phyloP scores from a whole-genome alignment of 1,140 invertebrate genomes.

The Charaxes varanes region DNA sequence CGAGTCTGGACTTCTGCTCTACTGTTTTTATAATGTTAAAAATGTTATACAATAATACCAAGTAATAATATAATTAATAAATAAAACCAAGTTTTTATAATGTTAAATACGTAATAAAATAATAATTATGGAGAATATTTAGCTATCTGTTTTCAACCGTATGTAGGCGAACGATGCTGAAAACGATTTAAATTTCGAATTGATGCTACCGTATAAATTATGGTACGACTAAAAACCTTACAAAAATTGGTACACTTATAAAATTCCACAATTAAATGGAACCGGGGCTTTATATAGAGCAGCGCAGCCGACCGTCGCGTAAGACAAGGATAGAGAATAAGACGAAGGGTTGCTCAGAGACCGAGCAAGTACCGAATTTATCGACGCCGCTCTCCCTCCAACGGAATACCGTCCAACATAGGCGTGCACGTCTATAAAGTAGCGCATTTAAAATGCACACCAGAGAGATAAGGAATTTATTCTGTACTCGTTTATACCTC shows the following conservation, averaged over 20 bases:
- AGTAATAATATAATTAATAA: no score
- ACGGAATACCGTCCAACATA: conserved; percentile 54
- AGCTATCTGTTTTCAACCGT: no score
- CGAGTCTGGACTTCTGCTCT: no score
- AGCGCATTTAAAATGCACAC: conserved; percentile 70
- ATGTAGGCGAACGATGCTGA: no score
- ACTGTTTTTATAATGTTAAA: no score
- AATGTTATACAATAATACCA: no score
- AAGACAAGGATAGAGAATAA: conserved; percentile 74
- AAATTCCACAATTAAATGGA: conserved; percentile 2
- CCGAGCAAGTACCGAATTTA: conserved; percentile 62
- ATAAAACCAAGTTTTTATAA: no score
- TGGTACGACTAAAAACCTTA: neutral
- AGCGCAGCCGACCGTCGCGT: conserved; percentile 63
- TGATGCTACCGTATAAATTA: no score
- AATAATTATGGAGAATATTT: no score
- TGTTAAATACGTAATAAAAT: no score
- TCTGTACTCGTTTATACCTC: conserved; percentile 26
- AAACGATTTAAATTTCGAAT: no score
- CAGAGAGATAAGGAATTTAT: conserved; percentile 72
- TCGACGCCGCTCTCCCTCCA: conserved; percentile 17
- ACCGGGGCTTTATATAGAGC: conserved; percentile 42
- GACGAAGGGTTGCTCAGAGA: conserved; percentile 75
- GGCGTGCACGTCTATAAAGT: conserved; percentile 67
- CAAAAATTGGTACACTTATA: neutral